Base-by-base conservation (phyloP, 2,888 invertebrate species). In the Hyles lineata region DNA sequence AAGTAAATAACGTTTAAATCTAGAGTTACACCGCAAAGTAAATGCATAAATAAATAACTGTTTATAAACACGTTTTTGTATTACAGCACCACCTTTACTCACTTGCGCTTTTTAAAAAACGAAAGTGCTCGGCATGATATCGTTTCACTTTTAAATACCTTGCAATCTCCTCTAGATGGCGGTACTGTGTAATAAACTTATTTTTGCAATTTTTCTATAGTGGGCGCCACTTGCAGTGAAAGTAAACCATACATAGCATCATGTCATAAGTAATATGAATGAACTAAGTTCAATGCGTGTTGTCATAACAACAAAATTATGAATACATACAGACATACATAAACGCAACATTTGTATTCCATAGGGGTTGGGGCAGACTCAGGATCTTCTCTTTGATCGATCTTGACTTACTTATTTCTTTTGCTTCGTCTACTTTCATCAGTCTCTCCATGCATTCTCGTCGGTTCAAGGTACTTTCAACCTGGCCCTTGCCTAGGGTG, bases 71-170 rank as follows among this genome's bases (percentile, higher is more conserved):
- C 23, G 72, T 76, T 75, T 74, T 19, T 50, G 75, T 73, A 80
- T 70, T 71, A 75, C 60, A 78, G 58, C 82, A 62, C 82, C 83
- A 82, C 67, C 83, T 80, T 73, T 73, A 55, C 25, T 58, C 43
- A 60, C 21, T 52, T 19, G 9, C 17, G 21, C 9, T 70, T 62
- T 35, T 70, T 19, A 61, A 52, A 61, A 58, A 23, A 11, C 25
- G 52, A 69, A 70, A 52, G 71, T 70, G 50, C 21, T 35, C 3
- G 25, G 21, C 17, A 43, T 21, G 35, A 11, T 23, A 7, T 50
- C 67, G 50, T 21, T 43, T 17, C 9, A 43, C 25, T 71, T 43
- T 71, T 8, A 32, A 15, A 63, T 72, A 75, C 23, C 63, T 2
- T 19, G 23, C 70, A 25, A 7, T 7, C 17, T 0, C 15, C 32